Evolutionary conservation across 2,888 invertebrate species (phyloP), one percentile per base, ranked within the genome.

Genomic region (Apoda limacodes): DNA sequence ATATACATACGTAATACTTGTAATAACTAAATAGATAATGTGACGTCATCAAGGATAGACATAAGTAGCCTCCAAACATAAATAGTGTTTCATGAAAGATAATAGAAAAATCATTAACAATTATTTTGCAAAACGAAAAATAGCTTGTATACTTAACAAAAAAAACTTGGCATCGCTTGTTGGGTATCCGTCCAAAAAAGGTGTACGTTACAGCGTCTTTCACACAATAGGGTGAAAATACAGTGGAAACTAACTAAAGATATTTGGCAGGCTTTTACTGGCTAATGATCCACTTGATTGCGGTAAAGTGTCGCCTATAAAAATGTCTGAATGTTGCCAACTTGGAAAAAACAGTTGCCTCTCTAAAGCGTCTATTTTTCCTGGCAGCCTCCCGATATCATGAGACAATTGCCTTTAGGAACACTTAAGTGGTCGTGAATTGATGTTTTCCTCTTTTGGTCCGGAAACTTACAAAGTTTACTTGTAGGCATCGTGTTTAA

Each of bases 271-370:
- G 63, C 71, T 62, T 68, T 66, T 68, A 63, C 68, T 59, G 62
- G 69, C 75, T 80, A 80, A 80, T 80, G 76, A 80, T 75, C 72
- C 75, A 56, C 64, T 69, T 76, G 75, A 78, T 80, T 80, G 75
- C 59, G 76, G 76, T 68, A 68, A 80, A 80, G 68, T 70, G 76
- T 71, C 69, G 67, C 76, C 76, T 63, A 70, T 75, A 74, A 75
- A 68, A 74, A 65, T 65, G 70, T 69, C 71, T 65, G 57, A 57
- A 60, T 70, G 71, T 64, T 78, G 78, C 78, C 78, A 80, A 80
- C 63, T 69, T 63, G 61, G 64, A 67, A 69, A 69, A 74, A 75
- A 71, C 74, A 67, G 67, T 64, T 68, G 67, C 58, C 59, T 48
- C 56, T 67, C 60, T 68, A 66, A 74, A 74, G 68, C 65, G 66